Percentiles rank a stretch among this genome's conserved stretches.
Conservation (phyloP, 2,113 vertebrate genomes). For the Elanoides forficatus region DNA sequence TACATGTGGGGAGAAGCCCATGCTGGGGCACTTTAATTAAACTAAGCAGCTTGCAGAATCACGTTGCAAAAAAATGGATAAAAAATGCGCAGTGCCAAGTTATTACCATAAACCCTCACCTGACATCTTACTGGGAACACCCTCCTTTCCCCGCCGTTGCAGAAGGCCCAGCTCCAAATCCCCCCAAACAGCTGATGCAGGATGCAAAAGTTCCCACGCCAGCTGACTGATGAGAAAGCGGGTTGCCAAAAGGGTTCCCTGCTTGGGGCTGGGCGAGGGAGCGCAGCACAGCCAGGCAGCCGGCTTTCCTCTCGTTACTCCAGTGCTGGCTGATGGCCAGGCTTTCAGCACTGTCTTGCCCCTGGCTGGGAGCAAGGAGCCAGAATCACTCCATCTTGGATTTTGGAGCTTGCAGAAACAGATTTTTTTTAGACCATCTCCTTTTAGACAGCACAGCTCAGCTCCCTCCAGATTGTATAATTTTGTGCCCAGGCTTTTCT, state of each 20-base stretch:
- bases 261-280: neutral
- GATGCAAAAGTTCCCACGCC: neutral
- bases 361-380: neutral
- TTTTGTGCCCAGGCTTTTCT: neutral
- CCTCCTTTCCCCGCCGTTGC: neutral
- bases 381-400: neutral
- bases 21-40: conserved; percentile 32
- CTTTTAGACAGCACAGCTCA: neutral
- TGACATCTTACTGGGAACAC: neutral
- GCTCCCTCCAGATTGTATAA: neutral
- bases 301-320: neutral
- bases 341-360: neutral
- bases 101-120: neutral
- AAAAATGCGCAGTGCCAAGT: neutral
- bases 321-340: neutral
- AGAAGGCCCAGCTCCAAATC: neutral
- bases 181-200: neutral
- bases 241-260: neutral
- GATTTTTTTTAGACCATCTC: neutral
- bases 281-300: accelerated
- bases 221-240: neutral
- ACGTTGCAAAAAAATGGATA: neutral
- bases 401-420: neutral
- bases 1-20: neutral
- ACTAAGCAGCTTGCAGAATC: neutral